phyloP scores from a whole-genome alignment of 1,140 invertebrate genomes.

The Calosoma granatense region DNA sequence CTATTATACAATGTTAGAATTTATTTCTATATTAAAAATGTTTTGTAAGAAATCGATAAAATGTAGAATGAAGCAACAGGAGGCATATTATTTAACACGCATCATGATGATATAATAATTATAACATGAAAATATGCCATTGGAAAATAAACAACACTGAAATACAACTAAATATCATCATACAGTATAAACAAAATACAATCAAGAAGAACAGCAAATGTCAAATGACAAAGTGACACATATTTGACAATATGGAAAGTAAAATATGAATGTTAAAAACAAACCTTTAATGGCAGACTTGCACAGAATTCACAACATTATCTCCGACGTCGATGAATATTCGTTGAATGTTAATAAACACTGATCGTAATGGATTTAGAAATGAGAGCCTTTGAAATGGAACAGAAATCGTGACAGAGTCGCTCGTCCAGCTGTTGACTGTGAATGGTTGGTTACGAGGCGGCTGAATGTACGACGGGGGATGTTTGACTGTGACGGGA shows the following conservation, averaged over 20 bases:
- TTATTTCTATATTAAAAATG: no score
- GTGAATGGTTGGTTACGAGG: not conserved
- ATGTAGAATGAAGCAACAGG: not conserved
- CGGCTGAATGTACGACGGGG: not conserved
- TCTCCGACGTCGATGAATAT: not conserved
- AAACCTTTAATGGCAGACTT: not conserved
- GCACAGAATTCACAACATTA: not conserved
- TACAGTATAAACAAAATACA: not conserved
- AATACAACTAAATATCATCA: not conserved
- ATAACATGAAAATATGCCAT: not conserved
- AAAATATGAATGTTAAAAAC: not conserved
- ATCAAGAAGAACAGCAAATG: not conserved
- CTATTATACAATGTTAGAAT: no score
- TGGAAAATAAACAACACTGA: not conserved
- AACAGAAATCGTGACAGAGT: not conserved
- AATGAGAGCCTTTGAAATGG: not conserved
- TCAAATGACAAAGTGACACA: not conserved
- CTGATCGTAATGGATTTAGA: not conserved
- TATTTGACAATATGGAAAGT: constrained; percentile 2
- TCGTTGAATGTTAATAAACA: not conserved
- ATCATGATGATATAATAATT: not conserved
- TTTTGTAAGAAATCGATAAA: no score
- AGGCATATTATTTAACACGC: not conserved
- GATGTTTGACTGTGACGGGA: not conserved
- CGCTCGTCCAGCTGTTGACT: constrained; percentile 1